Evolutionary conservation across 2,888 invertebrate species (phyloP).

Genomic region (Arctia plantaginis): DNA sequence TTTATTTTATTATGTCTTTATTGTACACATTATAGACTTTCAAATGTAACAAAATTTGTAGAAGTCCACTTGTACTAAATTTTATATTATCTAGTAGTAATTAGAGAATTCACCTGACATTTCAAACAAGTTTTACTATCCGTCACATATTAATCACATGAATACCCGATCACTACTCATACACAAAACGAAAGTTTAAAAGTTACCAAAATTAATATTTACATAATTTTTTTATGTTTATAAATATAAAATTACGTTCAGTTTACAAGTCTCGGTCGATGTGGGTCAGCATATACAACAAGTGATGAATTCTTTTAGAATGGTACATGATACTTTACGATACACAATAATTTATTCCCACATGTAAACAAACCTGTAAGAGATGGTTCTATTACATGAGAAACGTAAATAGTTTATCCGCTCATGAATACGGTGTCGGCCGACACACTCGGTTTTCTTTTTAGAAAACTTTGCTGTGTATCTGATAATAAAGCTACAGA

Average conservation of each 20-base stretch:
- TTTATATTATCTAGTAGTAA: no score
- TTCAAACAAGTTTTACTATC: background rate
- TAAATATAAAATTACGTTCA: constrained; percentile 37
- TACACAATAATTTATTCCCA: constrained; percentile 45
- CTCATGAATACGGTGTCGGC: background rate
- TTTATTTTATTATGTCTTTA: no score
- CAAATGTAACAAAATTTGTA: no score
- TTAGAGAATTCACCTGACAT: background rate
- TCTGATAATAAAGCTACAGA: background rate
- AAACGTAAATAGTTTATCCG: constrained; percentile 16
- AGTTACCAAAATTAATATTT: constrained; percentile 5
- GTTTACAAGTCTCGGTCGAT: constrained; percentile 23
- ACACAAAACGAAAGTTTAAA: constrained; percentile 1
- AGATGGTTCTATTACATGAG: constrained; percentile 44
- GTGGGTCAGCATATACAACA: constrained; percentile 46
- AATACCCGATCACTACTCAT: background rate
- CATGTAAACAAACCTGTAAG: constrained; percentile 37
- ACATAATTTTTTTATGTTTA: constrained; percentile 29
- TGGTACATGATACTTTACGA: constrained; percentile 42
- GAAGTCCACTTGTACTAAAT: no score
- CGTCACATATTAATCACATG: no score
- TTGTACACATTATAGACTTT: no score
- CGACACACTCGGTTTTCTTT: background rate
- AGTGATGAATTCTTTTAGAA: constrained; percentile 51
- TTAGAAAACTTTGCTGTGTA: background rate